phyloP scores from a whole-genome alignment of 1,140 invertebrate species.

The Anastrepha obliqua region DNA sequence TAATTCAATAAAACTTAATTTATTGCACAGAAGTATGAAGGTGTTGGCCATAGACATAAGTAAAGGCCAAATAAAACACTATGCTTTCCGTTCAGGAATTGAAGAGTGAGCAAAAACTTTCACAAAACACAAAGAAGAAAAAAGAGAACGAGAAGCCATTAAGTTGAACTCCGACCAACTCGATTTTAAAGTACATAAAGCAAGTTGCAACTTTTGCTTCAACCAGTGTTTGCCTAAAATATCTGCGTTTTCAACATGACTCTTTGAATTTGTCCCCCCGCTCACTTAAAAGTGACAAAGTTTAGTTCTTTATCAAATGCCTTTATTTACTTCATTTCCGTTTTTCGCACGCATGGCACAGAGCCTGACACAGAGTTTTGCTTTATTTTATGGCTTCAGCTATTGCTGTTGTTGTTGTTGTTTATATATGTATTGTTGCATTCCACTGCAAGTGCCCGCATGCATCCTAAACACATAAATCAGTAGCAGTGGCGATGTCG shows the following conservation, averaged over 20 bases:
- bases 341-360: slow-evolving; percentile 6
- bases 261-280: too few species aligned
- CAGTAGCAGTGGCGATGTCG: not conserved
- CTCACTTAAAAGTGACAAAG: not conserved
- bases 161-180: not conserved
- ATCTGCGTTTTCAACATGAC: too few species aligned
- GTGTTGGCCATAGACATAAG: too few species aligned
- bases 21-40: not conserved
- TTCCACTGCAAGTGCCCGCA: slow-evolving; percentile 4
- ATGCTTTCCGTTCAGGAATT: too few species aligned
- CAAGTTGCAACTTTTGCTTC: not conserved
- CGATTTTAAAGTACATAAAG: too few species aligned
- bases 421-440: not conserved
- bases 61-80: too few species aligned
- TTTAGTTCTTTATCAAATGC: not conserved
- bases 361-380: not conserved
- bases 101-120: too few species aligned
- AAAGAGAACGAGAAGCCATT: too few species aligned
- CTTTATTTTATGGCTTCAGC: not conserved
- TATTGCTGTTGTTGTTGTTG: slow-evolving; percentile 3
- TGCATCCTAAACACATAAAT: slow-evolving; percentile 46
- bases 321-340: slow-evolving; percentile 41
- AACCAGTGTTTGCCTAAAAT: not conserved
- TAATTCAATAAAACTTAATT: slow-evolving; percentile 33
- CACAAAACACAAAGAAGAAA: too few species aligned